Evolutionary conservation across 2,113 vertebrate species (phyloP).

Genomic region (Tapirus terrestris): DNA sequence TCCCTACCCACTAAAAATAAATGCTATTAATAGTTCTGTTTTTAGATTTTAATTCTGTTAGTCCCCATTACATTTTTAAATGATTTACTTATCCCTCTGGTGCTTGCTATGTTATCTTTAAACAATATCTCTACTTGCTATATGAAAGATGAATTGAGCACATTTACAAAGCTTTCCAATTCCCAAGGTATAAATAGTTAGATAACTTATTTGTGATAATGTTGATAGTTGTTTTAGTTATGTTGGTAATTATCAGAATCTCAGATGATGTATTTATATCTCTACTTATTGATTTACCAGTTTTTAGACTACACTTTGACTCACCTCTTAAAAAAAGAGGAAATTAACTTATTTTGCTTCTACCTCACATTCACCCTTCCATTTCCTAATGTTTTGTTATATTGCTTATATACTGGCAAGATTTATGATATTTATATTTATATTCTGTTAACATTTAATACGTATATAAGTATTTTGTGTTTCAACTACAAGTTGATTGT

Average conservation of each 20-base stretch:
- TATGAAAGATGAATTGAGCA: not conserved
- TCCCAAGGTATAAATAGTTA: not conserved
- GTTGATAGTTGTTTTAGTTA: conserved; percentile 5
- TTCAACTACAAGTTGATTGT: not conserved
- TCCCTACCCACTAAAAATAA: not conserved
- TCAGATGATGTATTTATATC: not conserved
- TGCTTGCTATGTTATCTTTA: not conserved
- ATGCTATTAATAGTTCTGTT: not conserved
- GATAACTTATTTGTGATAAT: not conserved
- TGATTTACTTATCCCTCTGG: not conserved
- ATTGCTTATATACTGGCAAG: not conserved
- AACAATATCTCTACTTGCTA: not conserved
- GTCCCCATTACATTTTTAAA: not conserved
- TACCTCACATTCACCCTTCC: not conserved
- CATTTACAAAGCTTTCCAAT: not conserved
- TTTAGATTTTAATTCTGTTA: conserved; percentile 25
- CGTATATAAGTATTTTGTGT: not conserved
- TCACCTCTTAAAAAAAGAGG: not conserved
- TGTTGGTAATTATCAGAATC: not conserved
- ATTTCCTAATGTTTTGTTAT: not conserved
- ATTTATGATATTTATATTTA: conserved; percentile 1
- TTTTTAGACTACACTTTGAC: not conserved
- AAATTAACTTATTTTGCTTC: conserved; percentile 40
- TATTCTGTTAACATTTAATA: not conserved
- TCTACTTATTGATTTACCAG: not conserved